Conservation (phyloP, 2,888 invertebrate genomes). For the Aleiodes testaceus region DNA sequence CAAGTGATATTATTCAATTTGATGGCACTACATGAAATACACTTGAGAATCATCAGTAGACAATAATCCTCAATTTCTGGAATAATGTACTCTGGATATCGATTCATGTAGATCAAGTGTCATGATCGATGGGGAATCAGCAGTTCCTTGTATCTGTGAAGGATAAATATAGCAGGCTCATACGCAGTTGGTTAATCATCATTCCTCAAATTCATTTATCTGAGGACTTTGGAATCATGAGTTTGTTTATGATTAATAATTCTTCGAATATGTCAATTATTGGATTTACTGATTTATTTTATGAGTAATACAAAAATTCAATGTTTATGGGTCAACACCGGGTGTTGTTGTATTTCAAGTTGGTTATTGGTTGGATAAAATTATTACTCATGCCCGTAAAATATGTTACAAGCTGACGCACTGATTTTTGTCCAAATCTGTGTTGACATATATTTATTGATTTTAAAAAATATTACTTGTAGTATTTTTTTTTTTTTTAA, state of each 20-base stretch:
- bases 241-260: no score
- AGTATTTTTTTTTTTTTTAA: no score
- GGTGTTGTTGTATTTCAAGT: slow-evolving; percentile 18
- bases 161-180: no score
- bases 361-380: slow-evolving; percentile 7
- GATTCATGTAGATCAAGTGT: no score
- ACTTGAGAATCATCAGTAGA: not conserved
- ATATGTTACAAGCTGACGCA: slow-evolving; percentile 15
- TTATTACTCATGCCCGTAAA: not conserved
- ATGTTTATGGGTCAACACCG: slow-evolving; percentile 20
- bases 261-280: no score
- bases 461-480: not conserved
- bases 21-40: not conserved
- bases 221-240: no score
- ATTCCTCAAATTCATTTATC: no score
- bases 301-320: not conserved
- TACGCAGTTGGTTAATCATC: no score
- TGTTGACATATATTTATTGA: slow-evolving; percentile 2
- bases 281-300: not conserved
- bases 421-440: not conserved
- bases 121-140: no score
- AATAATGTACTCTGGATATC: no score
- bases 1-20: slow-evolving; percentile 1
- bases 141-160: no score
- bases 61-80: not conserved